These are phyloP conservation scores for Junco hyemalis DNA, from an alignment of 2,113 vertebrate species.

Conservation along the genomic window DNA sequence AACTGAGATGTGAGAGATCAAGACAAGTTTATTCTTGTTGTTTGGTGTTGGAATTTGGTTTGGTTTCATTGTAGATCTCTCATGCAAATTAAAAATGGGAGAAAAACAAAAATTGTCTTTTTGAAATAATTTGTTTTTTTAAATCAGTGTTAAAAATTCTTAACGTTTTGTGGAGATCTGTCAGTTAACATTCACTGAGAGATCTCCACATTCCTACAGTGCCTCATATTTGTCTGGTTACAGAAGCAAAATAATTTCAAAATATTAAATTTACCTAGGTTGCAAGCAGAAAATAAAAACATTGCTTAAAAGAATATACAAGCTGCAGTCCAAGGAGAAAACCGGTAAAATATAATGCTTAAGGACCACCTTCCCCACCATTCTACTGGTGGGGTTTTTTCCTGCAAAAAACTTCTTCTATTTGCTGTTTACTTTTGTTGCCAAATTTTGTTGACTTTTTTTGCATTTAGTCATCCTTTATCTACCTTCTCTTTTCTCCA, in stretches of 20 bases:
- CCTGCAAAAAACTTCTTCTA: not conserved
- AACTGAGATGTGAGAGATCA: not conserved
- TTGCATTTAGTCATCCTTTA: not conserved
- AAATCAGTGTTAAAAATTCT: not conserved
- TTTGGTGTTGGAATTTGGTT: not conserved
- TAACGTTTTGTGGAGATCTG: too few relatives aligned
- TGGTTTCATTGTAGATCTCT: not conserved
- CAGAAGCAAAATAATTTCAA: not conserved
- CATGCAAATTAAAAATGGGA: not conserved
- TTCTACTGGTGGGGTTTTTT: rapidly evolving
- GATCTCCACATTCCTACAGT: not conserved
- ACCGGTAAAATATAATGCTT: not conserved
- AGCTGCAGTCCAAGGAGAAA: not conserved
- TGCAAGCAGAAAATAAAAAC: not conserved
- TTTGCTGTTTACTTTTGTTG: not conserved
- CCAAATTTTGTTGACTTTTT: not conserved
- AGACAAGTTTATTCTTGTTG: not conserved
- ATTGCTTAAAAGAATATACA: not conserved
- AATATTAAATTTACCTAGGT: not conserved
- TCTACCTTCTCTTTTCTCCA: not conserved
- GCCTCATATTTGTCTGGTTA: not conserved
- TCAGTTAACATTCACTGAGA: not conserved
- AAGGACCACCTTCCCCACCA: not conserved
- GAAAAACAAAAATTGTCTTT: not conserved
- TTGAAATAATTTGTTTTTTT: not conserved